Percentiles rank a stretch among this genome's conserved stretches.
phyloP scores from a whole-genome alignment of 2,113 vertebrate species.

The Salvator merianae region DNA sequence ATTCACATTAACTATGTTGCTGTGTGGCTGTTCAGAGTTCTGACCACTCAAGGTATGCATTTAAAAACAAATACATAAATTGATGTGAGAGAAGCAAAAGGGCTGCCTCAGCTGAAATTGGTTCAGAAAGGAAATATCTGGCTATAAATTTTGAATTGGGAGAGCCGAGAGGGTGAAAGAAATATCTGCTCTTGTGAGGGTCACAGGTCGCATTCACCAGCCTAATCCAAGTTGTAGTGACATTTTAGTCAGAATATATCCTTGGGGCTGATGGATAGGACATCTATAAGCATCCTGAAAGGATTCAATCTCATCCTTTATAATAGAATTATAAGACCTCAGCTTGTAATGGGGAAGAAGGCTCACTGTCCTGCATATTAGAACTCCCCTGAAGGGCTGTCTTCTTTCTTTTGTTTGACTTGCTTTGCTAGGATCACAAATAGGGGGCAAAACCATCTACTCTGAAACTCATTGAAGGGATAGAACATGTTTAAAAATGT shows the following conservation, averaged over 20 bases:
- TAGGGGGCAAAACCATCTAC: neutral
- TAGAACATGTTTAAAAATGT: neutral
- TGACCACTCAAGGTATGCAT: neutral
- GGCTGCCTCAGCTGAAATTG: neutral
- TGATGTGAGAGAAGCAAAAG: neutral
- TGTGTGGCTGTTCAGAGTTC: neutral
- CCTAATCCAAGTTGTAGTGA: neutral
- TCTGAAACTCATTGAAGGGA: neutral
- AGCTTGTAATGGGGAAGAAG: neutral
- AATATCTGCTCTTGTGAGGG: neutral
- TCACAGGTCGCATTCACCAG: neutral
- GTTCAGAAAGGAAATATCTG: conserved; percentile 4
- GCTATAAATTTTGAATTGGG: neutral
- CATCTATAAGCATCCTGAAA: neutral
- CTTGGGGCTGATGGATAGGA: neutral
- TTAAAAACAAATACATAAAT: neutral
- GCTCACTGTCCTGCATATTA: neutral
- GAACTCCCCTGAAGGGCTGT: no score
- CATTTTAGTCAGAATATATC: neutral
- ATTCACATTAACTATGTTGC: conserved; percentile 23
- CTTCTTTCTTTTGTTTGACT: neutral
- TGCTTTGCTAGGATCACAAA: neutral
- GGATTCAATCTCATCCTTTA: neutral
- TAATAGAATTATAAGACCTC: conserved; percentile 7
- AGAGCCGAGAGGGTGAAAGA: conserved; percentile 12